These are phyloP conservation scores for Chaitophorus viminalis DNA, from an alignment of 2,888 invertebrate species.

Conservation along the genomic window DNA sequence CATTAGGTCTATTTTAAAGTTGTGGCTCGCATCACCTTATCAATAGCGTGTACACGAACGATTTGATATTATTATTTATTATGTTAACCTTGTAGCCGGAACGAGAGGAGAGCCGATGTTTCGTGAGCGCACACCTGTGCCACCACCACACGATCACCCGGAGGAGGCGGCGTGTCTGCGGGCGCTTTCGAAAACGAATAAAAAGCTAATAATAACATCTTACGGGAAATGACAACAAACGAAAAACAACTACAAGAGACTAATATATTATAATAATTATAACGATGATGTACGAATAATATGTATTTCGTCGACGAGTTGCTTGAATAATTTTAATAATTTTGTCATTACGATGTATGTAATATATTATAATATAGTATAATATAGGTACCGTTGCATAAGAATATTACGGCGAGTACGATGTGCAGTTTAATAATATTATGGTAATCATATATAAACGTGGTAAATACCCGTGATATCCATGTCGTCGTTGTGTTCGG, in stretches of 20 bases:
- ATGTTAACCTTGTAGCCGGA: not conserved
- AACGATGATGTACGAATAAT: no score
- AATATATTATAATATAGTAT: no score
- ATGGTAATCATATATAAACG: not conserved
- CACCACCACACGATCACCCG: not conserved
- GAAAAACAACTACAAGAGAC: not conserved
- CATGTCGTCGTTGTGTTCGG: conserved; percentile 2
- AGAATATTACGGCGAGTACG: not conserved
- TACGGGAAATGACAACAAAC: no score
- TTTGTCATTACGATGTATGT: no score
- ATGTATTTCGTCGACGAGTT: not conserved
- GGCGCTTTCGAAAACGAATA: not conserved
- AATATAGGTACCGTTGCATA: no score
- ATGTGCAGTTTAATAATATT: not conserved
- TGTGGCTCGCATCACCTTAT: no score
- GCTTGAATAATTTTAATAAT: no score
- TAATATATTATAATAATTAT: not conserved
- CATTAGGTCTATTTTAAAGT: no score
- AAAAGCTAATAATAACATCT: no score
- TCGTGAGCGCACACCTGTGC: not conserved
- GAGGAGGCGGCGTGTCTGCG: not conserved
- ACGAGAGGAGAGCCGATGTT: not conserved
- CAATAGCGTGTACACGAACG: not conserved
- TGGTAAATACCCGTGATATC: conserved; percentile 28
- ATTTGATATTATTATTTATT: not conserved